phyloP scores from a whole-genome alignment of 2,888 invertebrate genomes.

The Epicampocera succincta region DNA sequence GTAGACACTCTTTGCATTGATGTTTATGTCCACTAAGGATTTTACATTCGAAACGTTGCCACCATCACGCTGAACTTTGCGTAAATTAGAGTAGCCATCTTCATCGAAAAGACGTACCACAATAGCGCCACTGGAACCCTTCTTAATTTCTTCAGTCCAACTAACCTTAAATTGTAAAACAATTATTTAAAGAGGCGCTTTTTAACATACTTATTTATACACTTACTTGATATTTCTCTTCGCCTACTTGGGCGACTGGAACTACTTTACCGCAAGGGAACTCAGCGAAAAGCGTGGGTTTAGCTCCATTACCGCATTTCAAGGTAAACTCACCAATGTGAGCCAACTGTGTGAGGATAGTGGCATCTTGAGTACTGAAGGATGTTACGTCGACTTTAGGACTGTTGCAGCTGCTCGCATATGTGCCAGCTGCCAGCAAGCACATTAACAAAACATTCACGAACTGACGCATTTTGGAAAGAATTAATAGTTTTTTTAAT shows the following conservation, averaged over 20 bases:
- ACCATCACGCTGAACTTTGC: slow-evolving; percentile 89
- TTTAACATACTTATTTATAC: neutral
- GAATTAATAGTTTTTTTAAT: slow-evolving; percentile 70
- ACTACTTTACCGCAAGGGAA: slow-evolving; percentile 90
- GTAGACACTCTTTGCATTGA: slow-evolving; percentile 91
- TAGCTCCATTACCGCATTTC: slow-evolving; percentile 88
- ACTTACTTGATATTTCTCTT: slow-evolving; percentile 91
- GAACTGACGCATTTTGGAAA: slow-evolving; percentile 74
- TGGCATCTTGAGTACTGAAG: slow-evolving; percentile 96
- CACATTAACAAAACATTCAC: slow-evolving; percentile 73
- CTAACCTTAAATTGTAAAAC: slow-evolving; percentile 86
- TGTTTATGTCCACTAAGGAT: slow-evolving; percentile 86
- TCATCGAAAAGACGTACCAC: slow-evolving; percentile 93
- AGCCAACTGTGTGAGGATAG: slow-evolving; percentile 93
- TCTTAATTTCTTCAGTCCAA: slow-evolving; percentile 94
- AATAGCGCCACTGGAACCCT: slow-evolving; percentile 91
- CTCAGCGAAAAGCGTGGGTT: slow-evolving; percentile 92
- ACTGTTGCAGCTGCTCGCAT: slow-evolving; percentile 83
- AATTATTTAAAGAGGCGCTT: neutral
- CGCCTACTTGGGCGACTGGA: slow-evolving; percentile 90
- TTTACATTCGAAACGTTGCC: slow-evolving; percentile 86
- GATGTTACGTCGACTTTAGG: slow-evolving; percentile 89
- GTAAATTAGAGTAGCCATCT: slow-evolving; percentile 93
- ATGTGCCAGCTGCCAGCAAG: slow-evolving; percentile 70
- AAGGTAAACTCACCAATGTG: slow-evolving; percentile 95